Conservation (phyloP, 1,140 invertebrate genomes). For the Apolygus lucorum region DNA sequence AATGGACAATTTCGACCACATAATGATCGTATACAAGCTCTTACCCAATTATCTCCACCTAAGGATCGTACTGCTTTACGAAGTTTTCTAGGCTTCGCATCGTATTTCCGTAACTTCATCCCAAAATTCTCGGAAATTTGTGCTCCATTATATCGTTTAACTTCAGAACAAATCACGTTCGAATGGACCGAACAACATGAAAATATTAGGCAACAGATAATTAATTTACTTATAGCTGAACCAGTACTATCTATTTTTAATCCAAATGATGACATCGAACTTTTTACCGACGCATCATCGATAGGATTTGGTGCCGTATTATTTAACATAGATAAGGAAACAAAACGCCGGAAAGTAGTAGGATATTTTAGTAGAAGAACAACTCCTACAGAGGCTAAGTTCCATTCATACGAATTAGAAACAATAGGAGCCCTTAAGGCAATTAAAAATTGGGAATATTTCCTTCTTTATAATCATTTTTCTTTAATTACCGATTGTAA, state of each 20-base stretch:
- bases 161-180: not conserved
- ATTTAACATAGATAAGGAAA: not conserved
- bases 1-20: conserved; percentile 30
- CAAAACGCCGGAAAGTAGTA: conserved; percentile 34
- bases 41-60: conserved; percentile 30
- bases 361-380: not conserved
- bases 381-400: not conserved
- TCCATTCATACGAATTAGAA: not conserved
- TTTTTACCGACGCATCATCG: not conserved
- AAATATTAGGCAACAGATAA: not conserved
- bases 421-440: not conserved
- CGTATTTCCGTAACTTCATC: conserved; percentile 36
- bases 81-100: conserved; percentile 32
- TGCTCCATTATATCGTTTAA: conserved; percentile 30
- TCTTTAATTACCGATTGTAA: not conserved
- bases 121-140: conserved; percentile 33
- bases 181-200: conserved; percentile 1
- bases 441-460: not conserved
- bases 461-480: too few species aligned
- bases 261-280: conserved; percentile 24
- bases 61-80: conserved; percentile 33
- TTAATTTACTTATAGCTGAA: too few species aligned
- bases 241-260: conserved; percentile 38
- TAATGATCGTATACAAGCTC: conserved; percentile 27
- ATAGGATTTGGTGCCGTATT: not conserved